phyloP scores from a whole-genome alignment of 2,888 invertebrate genomes.

The Torymus auratus region DNA sequence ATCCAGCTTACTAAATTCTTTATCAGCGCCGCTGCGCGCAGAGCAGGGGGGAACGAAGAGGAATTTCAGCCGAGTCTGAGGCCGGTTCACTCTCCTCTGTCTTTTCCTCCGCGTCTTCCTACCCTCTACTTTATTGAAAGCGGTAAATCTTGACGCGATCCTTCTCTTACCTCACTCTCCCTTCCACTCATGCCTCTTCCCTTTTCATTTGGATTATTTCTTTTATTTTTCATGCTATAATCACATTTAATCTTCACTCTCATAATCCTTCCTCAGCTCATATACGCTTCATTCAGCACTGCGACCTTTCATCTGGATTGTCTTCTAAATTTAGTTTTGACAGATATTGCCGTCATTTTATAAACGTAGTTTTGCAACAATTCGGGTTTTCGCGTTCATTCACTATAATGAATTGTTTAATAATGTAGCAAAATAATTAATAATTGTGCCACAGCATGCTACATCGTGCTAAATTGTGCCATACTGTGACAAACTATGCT shows the following conservation, averaged over 20 bases:
- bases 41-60: neutral
- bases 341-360: too few relatives aligned
- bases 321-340: too few relatives aligned
- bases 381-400: too few relatives aligned
- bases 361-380: too few relatives aligned
- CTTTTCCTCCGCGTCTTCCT: neutral
- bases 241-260: neutral
- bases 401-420: too few relatives aligned
- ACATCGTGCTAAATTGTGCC: too few relatives aligned
- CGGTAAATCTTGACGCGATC: conserved; percentile 50
- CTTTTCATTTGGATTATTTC: conserved; percentile 12
- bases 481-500: too few relatives aligned
- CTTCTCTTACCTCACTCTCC: conserved; percentile 4
- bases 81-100: neutral
- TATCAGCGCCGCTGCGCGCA: neutral
- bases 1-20: conserved; percentile 36
- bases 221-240: conserved; percentile 16
- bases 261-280: too few relatives aligned
- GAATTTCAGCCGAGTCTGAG: conserved; percentile 18
- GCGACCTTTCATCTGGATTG: too few relatives aligned
- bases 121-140: conserved; percentile 52
- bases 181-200: neutral
- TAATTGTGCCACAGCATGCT: too few relatives aligned
- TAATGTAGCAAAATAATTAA: too few relatives aligned
- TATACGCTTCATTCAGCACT: too few relatives aligned